These are phyloP conservation scores for Diloba caeruleocephala DNA, from an alignment of 2,888 invertebrate genomes.

Conservation along the genomic window DNA sequence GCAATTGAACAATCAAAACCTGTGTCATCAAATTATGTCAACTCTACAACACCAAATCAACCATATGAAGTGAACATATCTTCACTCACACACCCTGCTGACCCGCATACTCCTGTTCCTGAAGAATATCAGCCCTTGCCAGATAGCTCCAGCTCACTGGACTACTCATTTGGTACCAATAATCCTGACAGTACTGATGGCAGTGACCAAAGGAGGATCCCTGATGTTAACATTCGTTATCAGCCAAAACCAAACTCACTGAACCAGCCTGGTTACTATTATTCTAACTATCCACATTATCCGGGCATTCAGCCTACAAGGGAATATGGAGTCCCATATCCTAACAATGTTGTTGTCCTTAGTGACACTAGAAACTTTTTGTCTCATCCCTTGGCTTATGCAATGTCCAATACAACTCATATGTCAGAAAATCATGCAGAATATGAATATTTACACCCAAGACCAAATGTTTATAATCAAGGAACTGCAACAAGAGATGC, in stretches of 20 bases:
- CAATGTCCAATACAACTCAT: slow-evolving; percentile 61
- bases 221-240: slow-evolving; percentile 78
- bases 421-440: slow-evolving; percentile 58
- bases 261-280: slow-evolving; percentile 71
- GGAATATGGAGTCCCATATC: slow-evolving; percentile 71
- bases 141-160: slow-evolving; percentile 81
- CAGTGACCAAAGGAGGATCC: slow-evolving; percentile 62
- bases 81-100: slow-evolving; percentile 69
- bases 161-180: slow-evolving; percentile 67
- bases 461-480: slow-evolving; percentile 46
- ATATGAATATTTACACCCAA: slow-evolving; percentile 57
- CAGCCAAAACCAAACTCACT: slow-evolving; percentile 75
- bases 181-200: slow-evolving; percentile 66
- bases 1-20: slow-evolving; percentile 67
- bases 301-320: slow-evolving; percentile 61
- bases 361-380: slow-evolving; percentile 70
- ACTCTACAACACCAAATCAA: slow-evolving; percentile 75
- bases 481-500: slow-evolving; percentile 32
- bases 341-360: slow-evolving; percentile 72
- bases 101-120: slow-evolving; percentile 81
- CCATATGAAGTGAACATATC: slow-evolving; percentile 73
- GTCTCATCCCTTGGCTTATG: slow-evolving; percentile 68
- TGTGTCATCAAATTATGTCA: slow-evolving; percentile 76
- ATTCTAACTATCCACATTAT: slow-evolving; percentile 70
- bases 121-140: slow-evolving; percentile 85